Evolutionary conservation across 2,113 vertebrate genomes (phyloP).

Genomic region (Bubo scandiacus): DNA sequence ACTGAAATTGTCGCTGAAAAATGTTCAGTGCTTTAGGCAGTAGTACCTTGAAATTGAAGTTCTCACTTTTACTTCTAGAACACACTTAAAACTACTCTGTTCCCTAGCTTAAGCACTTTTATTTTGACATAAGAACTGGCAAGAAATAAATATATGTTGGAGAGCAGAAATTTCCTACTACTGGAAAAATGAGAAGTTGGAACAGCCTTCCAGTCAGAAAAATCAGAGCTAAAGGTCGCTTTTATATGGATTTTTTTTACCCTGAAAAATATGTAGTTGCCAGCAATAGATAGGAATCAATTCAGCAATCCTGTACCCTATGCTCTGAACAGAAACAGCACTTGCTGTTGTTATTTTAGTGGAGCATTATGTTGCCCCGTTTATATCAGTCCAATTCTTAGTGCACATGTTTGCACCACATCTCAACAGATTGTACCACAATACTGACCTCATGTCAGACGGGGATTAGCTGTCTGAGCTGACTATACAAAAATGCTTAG

Average conservation of each 20-base stretch:
- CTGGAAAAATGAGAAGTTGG: constrained; percentile 3
- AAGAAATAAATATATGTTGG: background rate
- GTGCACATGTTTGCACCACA: rapidly evolving
- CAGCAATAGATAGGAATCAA: background rate
- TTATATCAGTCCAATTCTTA: background rate
- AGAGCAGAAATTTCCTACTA: background rate
- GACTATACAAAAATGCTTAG: background rate
- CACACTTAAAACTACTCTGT: background rate
- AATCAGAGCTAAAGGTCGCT: constrained; percentile 7
- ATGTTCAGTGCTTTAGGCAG: background rate
- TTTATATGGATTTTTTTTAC: background rate
- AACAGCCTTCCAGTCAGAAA: background rate
- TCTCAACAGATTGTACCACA: background rate
- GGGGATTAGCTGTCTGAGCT: background rate
- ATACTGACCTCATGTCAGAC: background rate
- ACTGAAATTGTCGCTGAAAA: background rate
- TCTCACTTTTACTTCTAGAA: background rate
- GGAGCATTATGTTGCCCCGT: background rate
- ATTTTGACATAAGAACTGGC: constrained; percentile 18
- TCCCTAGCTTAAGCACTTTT: background rate
- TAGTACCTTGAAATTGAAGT: background rate
- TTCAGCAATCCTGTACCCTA: background rate
- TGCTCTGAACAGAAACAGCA: background rate
- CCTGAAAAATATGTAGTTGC: background rate
- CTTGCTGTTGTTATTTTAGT: background rate